Evolutionary conservation across 2,113 vertebrate genomes (phyloP).

Genomic region (Oncorhynchus keta): DNA sequence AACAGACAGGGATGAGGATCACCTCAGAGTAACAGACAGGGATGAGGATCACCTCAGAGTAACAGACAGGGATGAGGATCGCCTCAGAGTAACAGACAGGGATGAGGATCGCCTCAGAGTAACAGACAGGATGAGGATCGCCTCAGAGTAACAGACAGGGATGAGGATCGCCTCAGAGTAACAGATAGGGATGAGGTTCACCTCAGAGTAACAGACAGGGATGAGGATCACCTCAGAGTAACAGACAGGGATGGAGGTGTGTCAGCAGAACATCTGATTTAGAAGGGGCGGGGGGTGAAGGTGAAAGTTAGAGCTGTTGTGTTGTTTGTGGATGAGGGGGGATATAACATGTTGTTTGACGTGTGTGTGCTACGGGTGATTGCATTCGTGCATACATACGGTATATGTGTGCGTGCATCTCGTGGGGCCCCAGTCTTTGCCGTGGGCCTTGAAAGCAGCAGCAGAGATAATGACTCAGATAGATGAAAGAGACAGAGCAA

Average conservation of each 20-base stretch:
- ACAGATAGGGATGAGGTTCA: constrained; percentile 39
- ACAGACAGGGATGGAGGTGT: constrained; percentile 67
- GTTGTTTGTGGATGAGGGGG: neutral
- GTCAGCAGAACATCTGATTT: constrained; percentile 85
- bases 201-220: constrained; percentile 62
- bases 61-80: constrained; percentile 57
- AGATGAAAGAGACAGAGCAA: constrained; percentile 74
- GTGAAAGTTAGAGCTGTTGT: constrained; percentile 35
- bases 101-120: constrained; percentile 42
- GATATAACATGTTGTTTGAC: neutral
- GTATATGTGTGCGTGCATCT: neutral
- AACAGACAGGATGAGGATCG: constrained; percentile 59
- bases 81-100: constrained; percentile 42
- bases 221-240: constrained; percentile 57
- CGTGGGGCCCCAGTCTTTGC: neutral
- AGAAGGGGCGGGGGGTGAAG: constrained; percentile 45
- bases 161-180: constrained; percentile 59
- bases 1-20: constrained; percentile 55
- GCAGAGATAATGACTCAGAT: constrained; percentile 60
- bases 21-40: constrained; percentile 65
- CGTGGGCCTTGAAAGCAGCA: constrained; percentile 7
- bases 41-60: constrained; percentile 62
- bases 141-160: constrained; percentile 61
- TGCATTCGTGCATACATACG: neutral
- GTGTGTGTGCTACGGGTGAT: neutral